Evolutionary conservation across 2,888 invertebrate genomes (phyloP).

Genomic region (Zaprionus bogoriensis): DNA sequence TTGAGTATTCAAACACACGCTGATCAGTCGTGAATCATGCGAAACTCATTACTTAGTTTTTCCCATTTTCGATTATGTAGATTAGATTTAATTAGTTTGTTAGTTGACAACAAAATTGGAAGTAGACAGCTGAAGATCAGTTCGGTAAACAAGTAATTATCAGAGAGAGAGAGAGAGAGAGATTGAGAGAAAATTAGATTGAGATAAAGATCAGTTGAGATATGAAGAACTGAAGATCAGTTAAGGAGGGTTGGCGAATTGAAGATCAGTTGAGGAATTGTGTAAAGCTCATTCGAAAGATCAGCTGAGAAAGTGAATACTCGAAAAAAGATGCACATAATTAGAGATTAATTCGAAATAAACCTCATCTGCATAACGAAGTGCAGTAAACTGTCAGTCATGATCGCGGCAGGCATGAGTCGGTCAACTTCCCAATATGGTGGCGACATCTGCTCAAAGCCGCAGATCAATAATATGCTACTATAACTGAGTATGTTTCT

Average conservation of each 20-base stretch:
- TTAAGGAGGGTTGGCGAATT: no score
- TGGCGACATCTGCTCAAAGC: slow-evolving; percentile 22
- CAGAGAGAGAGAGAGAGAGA: no score
- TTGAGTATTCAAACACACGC: slow-evolving; percentile 15
- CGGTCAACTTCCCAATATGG: slow-evolving; percentile 33
- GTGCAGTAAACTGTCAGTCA: slow-evolving; percentile 26
- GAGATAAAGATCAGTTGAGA: no score
- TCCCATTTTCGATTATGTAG: slow-evolving; percentile 23
- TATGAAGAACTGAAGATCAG: no score
- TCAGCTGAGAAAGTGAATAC: no score
- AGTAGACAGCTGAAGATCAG: slow-evolving; percentile 7
- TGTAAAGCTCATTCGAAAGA: no score
- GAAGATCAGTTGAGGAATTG: no score
- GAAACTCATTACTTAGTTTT: slow-evolving; percentile 5
- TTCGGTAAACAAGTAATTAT: background rate
- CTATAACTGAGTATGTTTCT: slow-evolving; percentile 2
- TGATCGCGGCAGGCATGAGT: slow-evolving; percentile 22
- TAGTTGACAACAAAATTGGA: background rate
- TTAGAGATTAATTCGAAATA: no score
- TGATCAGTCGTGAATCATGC: slow-evolving; percentile 40
- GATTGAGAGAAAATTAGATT: no score
- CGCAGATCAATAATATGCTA: slow-evolving; percentile 25
- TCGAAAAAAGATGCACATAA: no score
- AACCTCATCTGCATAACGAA: no score
- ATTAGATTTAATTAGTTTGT: slow-evolving; percentile 27